Evolutionary conservation across 2,797 vertebrate genomes (phyloP).

Genomic region (Rhinoraja longicauda): DNA sequence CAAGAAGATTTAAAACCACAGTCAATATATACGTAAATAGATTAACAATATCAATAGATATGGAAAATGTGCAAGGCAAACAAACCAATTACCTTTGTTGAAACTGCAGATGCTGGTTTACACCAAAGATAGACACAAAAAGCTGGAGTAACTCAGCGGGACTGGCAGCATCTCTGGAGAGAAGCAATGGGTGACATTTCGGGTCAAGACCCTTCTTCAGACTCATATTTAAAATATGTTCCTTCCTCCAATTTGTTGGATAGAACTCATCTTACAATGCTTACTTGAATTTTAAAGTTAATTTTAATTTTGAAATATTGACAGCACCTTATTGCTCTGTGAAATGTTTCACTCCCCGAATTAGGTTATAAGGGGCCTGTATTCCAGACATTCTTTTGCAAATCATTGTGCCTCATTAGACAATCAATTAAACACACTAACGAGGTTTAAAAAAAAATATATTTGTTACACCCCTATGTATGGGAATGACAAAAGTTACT

Average conservation of each 20-base stretch:
- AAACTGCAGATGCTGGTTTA: too few species aligned
- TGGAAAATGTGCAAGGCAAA: too few species aligned
- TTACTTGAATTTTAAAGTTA: background rate
- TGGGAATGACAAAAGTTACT: constrained; percentile 83
- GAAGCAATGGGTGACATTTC: too few species aligned
- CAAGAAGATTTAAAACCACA: too few species aligned
- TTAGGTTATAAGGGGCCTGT: background rate
- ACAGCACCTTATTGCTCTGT: background rate
- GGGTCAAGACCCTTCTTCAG: too few species aligned
- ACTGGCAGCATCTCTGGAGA: too few species aligned
- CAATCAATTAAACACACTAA: constrained; percentile 91
- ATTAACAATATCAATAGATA: too few species aligned
- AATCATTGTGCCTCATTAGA: constrained; percentile 95
- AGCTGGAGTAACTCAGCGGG: too few species aligned
- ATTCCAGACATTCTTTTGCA: constrained; percentile 80
- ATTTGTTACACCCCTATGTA: constrained; percentile 82
- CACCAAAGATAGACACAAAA: too few species aligned
- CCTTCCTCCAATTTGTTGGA: background rate
- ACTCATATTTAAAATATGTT: background rate
- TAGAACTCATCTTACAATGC: background rate
- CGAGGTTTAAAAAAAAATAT: constrained; percentile 86
- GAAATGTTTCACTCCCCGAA: background rate
- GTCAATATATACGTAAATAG: too few species aligned
- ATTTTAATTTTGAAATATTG: background rate
- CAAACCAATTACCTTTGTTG: too few species aligned